phyloP scores from a whole-genome alignment of 2,888 invertebrate species.

The Exephanes ischioxanthus region DNA sequence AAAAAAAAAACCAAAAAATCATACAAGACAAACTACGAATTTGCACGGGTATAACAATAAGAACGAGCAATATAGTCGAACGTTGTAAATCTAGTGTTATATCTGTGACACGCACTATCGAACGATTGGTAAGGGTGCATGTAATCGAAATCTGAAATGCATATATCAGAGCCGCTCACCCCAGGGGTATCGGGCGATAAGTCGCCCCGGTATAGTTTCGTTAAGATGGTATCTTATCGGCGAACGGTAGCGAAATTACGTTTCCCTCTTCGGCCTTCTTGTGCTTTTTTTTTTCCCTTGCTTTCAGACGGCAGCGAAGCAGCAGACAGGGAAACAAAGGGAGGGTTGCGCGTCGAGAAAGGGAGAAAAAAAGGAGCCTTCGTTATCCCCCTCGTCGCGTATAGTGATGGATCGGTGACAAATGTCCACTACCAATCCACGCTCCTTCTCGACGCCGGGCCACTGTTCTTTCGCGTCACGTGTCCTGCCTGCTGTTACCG shows the following conservation, averaged over 20 bases:
- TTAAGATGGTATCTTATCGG: constrained; percentile 66
- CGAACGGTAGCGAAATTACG: constrained; percentile 64
- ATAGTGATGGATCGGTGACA: constrained; percentile 69
- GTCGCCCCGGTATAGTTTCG: constrained; percentile 39
- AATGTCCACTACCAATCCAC: constrained; percentile 67
- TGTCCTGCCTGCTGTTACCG: constrained; percentile 29
- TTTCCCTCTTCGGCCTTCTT: constrained; percentile 35
- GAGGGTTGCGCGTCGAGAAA: constrained; percentile 23
- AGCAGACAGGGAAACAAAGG: constrained; percentile 40
- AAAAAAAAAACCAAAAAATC: neutral
- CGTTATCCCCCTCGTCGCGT: constrained; percentile 61
- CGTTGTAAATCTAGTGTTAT: constrained; percentile 14
- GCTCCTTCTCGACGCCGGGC: constrained; percentile 38
- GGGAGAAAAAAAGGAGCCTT: constrained; percentile 38
- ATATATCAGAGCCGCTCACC: constrained; percentile 21
- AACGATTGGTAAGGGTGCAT: constrained; percentile 15
- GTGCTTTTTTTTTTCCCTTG: neutral
- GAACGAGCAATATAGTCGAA: neutral
- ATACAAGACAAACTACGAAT: neutral
- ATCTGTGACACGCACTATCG: neutral
- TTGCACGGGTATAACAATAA: neutral
- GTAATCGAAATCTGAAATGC: constrained; percentile 55
- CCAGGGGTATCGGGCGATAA: neutral
- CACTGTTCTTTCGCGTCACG: constrained; percentile 48
- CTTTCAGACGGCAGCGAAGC: constrained; percentile 20